Base-by-base conservation (phyloP, 2,888 invertebrate genomes). In the Lasioglossum zephyrum region DNA sequence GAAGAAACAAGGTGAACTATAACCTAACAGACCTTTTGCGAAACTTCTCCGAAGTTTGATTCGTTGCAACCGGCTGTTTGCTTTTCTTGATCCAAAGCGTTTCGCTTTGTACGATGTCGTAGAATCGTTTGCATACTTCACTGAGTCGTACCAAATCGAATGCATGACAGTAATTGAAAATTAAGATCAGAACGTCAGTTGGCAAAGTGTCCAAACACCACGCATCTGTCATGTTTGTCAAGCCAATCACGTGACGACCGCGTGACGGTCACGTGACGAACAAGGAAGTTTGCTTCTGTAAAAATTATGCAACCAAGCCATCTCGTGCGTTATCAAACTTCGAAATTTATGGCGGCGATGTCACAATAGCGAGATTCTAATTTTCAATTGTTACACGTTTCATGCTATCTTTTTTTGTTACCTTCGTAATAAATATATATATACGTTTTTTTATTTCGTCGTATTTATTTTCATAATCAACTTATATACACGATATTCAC, bases 151-250 rank as follows among this genome's bases (percentile, higher is more conserved):
- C 94, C 73, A 96, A 93, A 89, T 96, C 96, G 74, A 92, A 91
- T 66, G 96, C 95, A 87, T 95, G 94, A 88, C 96, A 96, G 89
- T 95, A 96, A 89, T 95, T 94, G 87, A 96, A 96, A 88, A 96
- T 96, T 84, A 95, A 92, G 66, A 96, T 89, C 22, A 97, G 92
- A 88, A 96, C 92, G 88, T 96, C 96, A 53, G 94, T 93, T 57
- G 96, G 96, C 81, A 96, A 93, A 60, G 89, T 88, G 82, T 95
- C 92, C 73, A 95, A 91, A 79, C 91, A 89, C 91, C 89, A 91
- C 47, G 82, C 87, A 91, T 90, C 88, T 91, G 93, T 92, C 93
- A 94, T 94, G 90, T 92, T 93, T 82, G 49, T 77, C 44, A 60
- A 41, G 9, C 26, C 69, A 47, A 73, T 88, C 86, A 88, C 81